Conservation (phyloP, 2,888 invertebrate genomes). For the Thera obeliscata region DNA sequence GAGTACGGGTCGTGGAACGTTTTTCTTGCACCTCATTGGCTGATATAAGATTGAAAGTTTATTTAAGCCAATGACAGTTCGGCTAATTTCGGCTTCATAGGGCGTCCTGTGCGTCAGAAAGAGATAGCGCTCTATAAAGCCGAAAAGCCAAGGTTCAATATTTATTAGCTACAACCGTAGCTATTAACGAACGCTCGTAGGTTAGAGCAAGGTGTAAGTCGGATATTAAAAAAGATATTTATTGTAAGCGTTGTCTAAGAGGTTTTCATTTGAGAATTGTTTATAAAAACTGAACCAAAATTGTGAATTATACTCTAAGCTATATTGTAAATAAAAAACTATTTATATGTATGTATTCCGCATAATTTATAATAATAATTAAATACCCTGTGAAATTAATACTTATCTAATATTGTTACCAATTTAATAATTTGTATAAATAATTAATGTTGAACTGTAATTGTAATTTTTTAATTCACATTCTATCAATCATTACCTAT, state of each 20-base stretch:
- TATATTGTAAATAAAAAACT: slow-evolving; percentile 1
- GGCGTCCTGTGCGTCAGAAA: too few relatives aligned
- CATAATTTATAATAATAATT: background rate
- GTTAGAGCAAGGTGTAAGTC: background rate
- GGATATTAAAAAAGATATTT: slow-evolving; percentile 44
- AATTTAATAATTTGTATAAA: background rate
- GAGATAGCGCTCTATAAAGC: too few relatives aligned
- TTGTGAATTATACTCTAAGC: background rate
- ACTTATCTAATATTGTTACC: background rate
- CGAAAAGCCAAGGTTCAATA: too few relatives aligned
- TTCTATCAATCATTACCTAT: slow-evolving; percentile 4
- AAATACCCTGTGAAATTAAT: background rate
- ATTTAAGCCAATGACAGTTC: too few relatives aligned
- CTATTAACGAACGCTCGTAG: too few relatives aligned
- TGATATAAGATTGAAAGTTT: too few relatives aligned
- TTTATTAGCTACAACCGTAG: too few relatives aligned
- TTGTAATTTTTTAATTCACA: background rate
- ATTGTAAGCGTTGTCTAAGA: slow-evolving; percentile 48
- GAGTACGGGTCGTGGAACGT: too few relatives aligned
- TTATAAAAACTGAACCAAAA: slow-evolving; percentile 23
- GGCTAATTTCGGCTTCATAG: too few relatives aligned
- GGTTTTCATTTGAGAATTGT: slow-evolving; percentile 48
- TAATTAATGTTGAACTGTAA: background rate
- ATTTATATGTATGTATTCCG: background rate
- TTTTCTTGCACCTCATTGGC: too few relatives aligned